Evolutionary conservation across 2,797 vertebrate species (phyloP), one percentile per base, ranked within the genome.

Genomic region (Neostethus bicornis): DNA sequence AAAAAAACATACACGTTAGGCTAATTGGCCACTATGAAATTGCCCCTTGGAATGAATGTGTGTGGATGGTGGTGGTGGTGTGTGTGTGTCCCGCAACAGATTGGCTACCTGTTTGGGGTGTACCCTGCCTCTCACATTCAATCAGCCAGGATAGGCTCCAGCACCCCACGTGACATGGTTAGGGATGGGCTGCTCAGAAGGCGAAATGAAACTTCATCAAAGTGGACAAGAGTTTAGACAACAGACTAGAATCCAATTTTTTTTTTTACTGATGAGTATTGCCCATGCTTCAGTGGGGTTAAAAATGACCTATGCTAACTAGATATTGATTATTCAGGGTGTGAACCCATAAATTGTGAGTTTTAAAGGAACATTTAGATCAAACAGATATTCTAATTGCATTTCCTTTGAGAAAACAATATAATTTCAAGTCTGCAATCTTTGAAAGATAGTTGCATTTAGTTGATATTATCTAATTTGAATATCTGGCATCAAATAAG

Each of bases 291-390:
- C 20, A n/a, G 32, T 13, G 23, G 2, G 32, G 21, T 13, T 42
- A 11, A 24, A 39, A 8, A 2, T 37, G 14, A 28, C 41, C 57
- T 11, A 73, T 63, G 34, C 46, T 3, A 61, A 50, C 46, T 67
- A 44, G 13, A 56, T 78, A 81, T 75, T 70, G 73, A 77, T 77
- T 38, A 48, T 26, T 12, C 23, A 37, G 6, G 6, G 43, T 77
- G 61, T 46, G 67, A 83, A 71, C 23, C 50, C 78, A 73, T 85
- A 5, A 28, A 38, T 47, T 53, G 7, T 5, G 41, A 23, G 44
- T 58, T 55, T 25, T 66, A 38, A 64, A 39, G 44, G 38, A 29
- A 53, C 39, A 8, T 46, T 14, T 10, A 35, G n/a, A 26, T 20
- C 5, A 26, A 28, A n/a, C 8, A 43, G 17, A 3, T n/a, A 41